Percentiles rank a stretch among this genome's conserved stretches.
phyloP scores from a whole-genome alignment of 2,113 vertebrate genomes.

The Brevimyrus niger region DNA sequence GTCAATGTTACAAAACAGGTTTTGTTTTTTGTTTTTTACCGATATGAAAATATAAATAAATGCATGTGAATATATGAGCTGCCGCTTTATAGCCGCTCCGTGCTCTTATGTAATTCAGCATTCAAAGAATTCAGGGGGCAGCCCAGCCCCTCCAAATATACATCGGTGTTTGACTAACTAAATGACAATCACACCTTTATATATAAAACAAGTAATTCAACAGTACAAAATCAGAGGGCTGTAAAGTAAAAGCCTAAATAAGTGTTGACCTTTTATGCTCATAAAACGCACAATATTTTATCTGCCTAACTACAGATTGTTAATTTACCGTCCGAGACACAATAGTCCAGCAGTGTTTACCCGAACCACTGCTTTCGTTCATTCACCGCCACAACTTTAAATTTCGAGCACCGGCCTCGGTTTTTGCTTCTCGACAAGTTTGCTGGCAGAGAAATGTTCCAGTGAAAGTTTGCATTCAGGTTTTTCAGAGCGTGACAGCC shows the following conservation, averaged over 20 bases:
- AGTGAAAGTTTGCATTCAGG: slow-evolving; percentile 53
- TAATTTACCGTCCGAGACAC: not conserved
- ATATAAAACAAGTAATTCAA: not conserved
- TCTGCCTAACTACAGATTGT: not conserved
- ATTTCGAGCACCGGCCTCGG: not conserved
- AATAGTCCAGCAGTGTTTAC: not conserved
- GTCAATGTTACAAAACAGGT: not conserved
- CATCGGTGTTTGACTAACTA: not conserved
- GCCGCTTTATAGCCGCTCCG: not conserved
- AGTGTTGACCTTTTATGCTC: not conserved
- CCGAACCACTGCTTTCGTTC: not conserved
- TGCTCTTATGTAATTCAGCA: not conserved
- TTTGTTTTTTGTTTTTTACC: not conserved
- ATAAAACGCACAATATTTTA: not conserved
- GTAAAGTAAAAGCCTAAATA: not conserved
- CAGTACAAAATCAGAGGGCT: not conserved
- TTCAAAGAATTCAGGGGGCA: not conserved
- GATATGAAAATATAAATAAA: not conserved
- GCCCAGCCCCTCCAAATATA: not conserved
- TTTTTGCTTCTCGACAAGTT: slow-evolving; percentile 31
- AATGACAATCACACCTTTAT: not conserved
- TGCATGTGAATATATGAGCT: not conserved
- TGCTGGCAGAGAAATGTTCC: slow-evolving; percentile 50
- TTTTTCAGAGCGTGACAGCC: slow-evolving; percentile 49
- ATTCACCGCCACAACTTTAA: not conserved